Evolutionary conservation across 2,797 vertebrate species (phyloP).

Genomic region (Tolypeutes matacus): DNA sequence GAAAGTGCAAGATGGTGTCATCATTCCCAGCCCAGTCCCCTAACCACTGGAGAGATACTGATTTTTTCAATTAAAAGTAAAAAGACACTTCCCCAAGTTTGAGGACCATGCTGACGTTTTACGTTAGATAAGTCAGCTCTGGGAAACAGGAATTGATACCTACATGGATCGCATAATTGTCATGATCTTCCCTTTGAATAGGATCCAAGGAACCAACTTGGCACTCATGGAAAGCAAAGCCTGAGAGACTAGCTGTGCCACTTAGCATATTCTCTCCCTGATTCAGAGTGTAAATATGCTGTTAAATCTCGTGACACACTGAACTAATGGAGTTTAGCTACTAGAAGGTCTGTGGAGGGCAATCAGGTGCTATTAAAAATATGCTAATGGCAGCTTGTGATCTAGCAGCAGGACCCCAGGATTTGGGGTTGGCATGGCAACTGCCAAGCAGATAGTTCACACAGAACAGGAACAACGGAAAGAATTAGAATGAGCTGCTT

Average conservation of each 20-base stretch:
- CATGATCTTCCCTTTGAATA: slow-evolving; percentile 1
- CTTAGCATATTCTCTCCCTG: neutral
- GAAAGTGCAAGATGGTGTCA: slow-evolving; percentile 1
- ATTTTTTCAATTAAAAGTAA: slow-evolving; percentile 31
- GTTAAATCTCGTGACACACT: slow-evolving; percentile 57
- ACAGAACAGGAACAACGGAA: slow-evolving; percentile 65
- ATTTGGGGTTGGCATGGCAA: slow-evolving; percentile 84
- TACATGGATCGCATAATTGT: neutral
- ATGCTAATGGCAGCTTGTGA: slow-evolving; percentile 79
- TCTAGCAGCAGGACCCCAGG: slow-evolving; percentile 80
- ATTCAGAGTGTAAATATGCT: slow-evolving; percentile 61
- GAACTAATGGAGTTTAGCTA: slow-evolving; percentile 72
- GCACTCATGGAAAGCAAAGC: neutral
- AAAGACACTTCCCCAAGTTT: neutral
- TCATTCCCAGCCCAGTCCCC: neutral
- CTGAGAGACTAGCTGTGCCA: neutral
- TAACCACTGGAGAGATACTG: neutral
- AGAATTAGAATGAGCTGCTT: slow-evolving; percentile 78
- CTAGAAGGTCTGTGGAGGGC: slow-evolving; percentile 78
- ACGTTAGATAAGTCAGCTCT: slow-evolving; percentile 11
- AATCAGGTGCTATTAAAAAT: slow-evolving; percentile 83
- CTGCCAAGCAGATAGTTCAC: slow-evolving; percentile 74
- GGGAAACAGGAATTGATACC: neutral
- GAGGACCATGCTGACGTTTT: neutral
- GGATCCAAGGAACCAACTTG: slow-evolving; percentile 43